These are phyloP conservation scores for Manacus vitellinus DNA, from an alignment of 2,113 vertebrate species.

Conservation along the genomic window DNA sequence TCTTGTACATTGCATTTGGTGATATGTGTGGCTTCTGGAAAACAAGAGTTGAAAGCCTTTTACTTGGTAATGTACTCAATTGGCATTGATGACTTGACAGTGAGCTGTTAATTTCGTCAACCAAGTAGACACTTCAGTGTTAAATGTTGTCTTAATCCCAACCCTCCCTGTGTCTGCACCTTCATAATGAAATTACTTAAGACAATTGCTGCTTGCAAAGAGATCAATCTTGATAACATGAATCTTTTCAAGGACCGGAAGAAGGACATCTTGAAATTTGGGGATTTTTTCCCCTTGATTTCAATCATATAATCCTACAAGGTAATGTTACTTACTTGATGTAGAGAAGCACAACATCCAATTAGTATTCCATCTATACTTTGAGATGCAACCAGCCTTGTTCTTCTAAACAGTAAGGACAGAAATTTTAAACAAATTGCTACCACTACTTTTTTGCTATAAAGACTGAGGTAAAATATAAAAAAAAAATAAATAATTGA, in stretches of 20 bases:
- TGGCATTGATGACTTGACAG: background rate
- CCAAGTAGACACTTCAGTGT: background rate
- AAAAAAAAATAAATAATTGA: background rate
- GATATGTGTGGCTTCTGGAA: background rate
- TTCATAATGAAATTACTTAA: constrained; percentile 13
- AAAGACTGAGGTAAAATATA: background rate
- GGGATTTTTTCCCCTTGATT: background rate
- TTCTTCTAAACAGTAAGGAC: background rate
- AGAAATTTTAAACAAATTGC: background rate
- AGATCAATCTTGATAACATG: background rate
- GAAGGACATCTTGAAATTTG: background rate
- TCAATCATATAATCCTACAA: background rate
- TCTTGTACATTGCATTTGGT: background rate
- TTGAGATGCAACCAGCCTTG: background rate
- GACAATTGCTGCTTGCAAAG: background rate
- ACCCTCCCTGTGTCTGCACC: background rate
- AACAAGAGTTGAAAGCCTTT: background rate
- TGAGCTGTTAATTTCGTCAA: background rate
- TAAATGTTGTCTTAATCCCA: background rate
- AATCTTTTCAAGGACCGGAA: background rate
- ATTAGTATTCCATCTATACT: background rate
- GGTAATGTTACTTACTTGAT: background rate
- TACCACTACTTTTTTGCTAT: background rate
- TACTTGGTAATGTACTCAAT: background rate
- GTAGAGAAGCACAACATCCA: background rate